phyloP scores from a whole-genome alignment of 2,113 vertebrate genomes.

The Rhipidura dahli region DNA sequence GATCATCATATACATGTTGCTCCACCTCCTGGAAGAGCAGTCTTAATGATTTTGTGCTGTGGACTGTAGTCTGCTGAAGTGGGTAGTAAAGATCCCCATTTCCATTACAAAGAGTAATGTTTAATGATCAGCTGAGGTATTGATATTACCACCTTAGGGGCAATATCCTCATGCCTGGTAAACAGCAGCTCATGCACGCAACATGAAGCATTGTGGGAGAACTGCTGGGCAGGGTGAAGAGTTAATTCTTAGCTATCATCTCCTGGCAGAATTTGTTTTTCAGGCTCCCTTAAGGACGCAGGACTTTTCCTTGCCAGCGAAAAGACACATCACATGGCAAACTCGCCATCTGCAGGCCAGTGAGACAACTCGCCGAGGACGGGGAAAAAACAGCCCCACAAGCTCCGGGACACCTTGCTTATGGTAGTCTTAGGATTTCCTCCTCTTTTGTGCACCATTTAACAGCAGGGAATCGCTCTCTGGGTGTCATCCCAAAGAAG shows the following conservation, averaged over 20 bases:
- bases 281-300: not conserved
- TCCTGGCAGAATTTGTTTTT: not conserved
- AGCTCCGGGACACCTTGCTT: not conserved
- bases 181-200: not conserved
- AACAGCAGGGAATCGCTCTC: not conserved
- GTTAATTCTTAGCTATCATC: not conserved
- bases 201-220: not conserved
- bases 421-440: not conserved
- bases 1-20: not conserved
- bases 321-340: not conserved
- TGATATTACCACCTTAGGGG: not conserved
- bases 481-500: not conserved
- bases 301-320: not conserved
- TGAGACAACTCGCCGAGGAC: not conserved
- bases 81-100: not conserved
- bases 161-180: not conserved
- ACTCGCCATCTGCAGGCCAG: conserved; percentile 55
- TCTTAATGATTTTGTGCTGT: not conserved
- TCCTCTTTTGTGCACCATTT: not conserved
- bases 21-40: not conserved
- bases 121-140: not conserved
- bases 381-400: not conserved
- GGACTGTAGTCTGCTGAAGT: not conserved
- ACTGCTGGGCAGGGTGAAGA: not conserved
- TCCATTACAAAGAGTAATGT: not conserved